phyloP scores from a whole-genome alignment of 2,888 invertebrate genomes.

The Desoria tigrina region DNA sequence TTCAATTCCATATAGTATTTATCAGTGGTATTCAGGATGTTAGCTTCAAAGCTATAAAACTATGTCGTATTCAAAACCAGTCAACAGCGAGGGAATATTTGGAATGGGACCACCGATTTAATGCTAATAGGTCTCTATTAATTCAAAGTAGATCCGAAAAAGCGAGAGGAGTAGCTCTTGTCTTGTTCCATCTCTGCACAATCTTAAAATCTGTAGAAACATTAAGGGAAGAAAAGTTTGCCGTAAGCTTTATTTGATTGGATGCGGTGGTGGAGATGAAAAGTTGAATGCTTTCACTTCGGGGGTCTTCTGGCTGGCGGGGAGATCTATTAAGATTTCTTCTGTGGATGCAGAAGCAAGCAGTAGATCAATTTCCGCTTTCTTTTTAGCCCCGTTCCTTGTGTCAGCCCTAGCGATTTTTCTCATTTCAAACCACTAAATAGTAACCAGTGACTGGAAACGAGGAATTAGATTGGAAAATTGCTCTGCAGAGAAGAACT shows the following conservation, averaged over 20 bases:
- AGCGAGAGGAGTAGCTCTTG: background rate
- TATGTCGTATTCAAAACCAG: conserved; percentile 6
- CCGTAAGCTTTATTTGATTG: conserved; percentile 13
- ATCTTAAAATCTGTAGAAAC: conserved; percentile 1
- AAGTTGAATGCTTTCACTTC: conserved; percentile 4
- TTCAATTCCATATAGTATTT: too few relatives aligned
- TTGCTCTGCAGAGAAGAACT: background rate
- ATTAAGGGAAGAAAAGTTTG: conserved; percentile 7
- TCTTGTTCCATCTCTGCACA: background rate
- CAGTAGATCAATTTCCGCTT: conserved; percentile 23
- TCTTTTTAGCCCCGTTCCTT: background rate
- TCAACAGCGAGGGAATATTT: background rate
- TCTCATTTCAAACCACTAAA: background rate
- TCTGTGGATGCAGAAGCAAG: background rate
- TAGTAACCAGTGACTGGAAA: conserved; percentile 2
- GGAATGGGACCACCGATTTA: background rate
- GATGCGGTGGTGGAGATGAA: conserved; percentile 2
- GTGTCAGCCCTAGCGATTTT: background rate
- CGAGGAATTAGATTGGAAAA: conserved; percentile 6
- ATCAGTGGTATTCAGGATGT: too few relatives aligned
- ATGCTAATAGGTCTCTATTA: conserved; percentile 16
- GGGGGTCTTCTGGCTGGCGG: too few relatives aligned
- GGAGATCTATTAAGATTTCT: conserved; percentile 24
- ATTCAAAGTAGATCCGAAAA: conserved; percentile 14
- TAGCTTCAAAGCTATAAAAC: background rate